Evolutionary conservation across 2,888 invertebrate species (phyloP), one percentile per base, ranked within the genome.

Genomic region (Pristionchus arcanus): DNA sequence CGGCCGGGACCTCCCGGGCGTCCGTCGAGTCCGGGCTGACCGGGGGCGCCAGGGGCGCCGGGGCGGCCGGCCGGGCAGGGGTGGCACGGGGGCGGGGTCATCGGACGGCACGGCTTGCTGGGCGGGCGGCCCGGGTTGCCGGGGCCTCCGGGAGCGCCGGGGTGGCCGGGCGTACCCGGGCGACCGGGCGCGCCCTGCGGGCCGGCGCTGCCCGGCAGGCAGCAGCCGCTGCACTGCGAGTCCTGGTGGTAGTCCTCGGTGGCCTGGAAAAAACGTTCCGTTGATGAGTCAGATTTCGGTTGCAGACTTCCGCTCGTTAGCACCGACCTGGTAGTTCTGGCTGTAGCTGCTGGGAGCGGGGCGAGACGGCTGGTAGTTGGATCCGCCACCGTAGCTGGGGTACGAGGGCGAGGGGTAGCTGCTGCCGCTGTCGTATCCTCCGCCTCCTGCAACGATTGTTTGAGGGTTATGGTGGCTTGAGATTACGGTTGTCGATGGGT

Each of bases 141-240:
- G 74, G 87, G 87, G 25, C 68, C 71, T 31, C 87, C 87, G 42
- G 87, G 87, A 25, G 91, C 74, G 31, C 90, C 91, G 71, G 90
- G 91, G 37, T 74, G 86, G 7, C 91, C 91, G 87, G 91, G 91
- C 13, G 87, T 74, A 28, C 92, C 91, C 16, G 91, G 91, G 5
- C 90, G 53, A 31, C 91, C 91, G n/a, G 91, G 87, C 3, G 88
- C 49, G 2, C 91, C 91, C 28, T 81, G 49, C 4, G 91, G 91
- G n/a, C 91, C 91, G 19, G 91, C 89, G 53, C 91, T 90, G 16
- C 91, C 91, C 49, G 91, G 91, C 34, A 91, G 87, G 84, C 91
- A 91, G 90, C 87, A 88, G 53, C 87, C 87, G 34, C 25, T 74
- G 87, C 87, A 88, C 74, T 88, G 87, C 34, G 87, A 91, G 91